These are phyloP conservation scores for Saccostrea glomerata DNA, from an alignment of 1,140 invertebrate species.

Conservation along the genomic window DNA sequence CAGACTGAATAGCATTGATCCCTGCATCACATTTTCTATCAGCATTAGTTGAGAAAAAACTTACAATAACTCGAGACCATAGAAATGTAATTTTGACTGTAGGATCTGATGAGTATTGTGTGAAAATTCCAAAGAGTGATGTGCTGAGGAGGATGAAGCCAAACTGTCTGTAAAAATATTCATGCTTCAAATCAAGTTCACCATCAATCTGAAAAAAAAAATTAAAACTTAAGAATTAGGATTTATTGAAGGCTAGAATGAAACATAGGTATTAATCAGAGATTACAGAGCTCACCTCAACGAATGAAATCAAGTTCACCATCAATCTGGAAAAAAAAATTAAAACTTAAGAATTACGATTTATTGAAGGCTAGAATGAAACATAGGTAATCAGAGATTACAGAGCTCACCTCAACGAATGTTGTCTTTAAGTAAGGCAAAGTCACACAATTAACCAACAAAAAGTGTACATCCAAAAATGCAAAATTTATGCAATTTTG, in stretches of 20 bases:
- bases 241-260: neutral
- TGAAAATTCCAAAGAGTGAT: constrained; percentile 1
- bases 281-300: too few species aligned
- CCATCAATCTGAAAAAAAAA: neutral
- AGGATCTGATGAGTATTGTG: neutral
- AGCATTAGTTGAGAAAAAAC: neutral
- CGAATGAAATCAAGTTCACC: neutral
- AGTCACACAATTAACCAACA: too few species aligned
- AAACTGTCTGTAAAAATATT: constrained; percentile 25
- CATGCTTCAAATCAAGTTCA: neutral
- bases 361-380: too few species aligned
- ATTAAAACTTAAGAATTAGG: neutral
- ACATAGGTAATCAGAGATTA: too few species aligned
- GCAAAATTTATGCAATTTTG: too few species aligned
- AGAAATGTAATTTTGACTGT: constrained; percentile 6
- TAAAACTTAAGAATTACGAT: too few species aligned
- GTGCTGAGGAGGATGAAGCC: neutral
- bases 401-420: too few species aligned
- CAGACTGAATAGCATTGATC: too few species aligned
- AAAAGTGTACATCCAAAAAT: too few species aligned
- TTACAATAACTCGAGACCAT: constrained; percentile 27
- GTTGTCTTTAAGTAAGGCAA: too few species aligned
- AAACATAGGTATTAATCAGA: too few species aligned
- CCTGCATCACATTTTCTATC: neutral
- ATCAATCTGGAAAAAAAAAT: neutral